phyloP scores from a whole-genome alignment of 1,140 invertebrate species.

The Coelopa frigida region DNA sequence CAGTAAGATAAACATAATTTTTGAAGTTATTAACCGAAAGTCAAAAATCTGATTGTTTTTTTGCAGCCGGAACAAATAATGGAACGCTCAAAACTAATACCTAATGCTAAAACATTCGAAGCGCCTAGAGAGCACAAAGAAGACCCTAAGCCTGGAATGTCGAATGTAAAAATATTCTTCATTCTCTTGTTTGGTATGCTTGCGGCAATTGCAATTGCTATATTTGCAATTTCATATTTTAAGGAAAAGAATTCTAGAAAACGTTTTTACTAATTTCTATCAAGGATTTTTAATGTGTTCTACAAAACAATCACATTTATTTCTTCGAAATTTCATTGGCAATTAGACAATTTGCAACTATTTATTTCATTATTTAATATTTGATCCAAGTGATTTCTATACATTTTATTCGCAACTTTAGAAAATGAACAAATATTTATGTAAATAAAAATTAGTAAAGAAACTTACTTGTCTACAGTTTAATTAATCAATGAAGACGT shows the following conservation, averaged over 20 bases:
- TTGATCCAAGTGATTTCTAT: no score
- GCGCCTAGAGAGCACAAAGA: slow-evolving; percentile 81
- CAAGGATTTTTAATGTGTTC: no score
- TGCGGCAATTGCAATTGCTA: slow-evolving; percentile 66
- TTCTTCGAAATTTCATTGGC: no score
- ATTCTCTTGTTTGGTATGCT: slow-evolving; percentile 73
- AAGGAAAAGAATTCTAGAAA: slow-evolving; percentile 72
- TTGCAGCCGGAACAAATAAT: slow-evolving; percentile 58
- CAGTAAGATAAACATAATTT: slow-evolving; percentile 48
- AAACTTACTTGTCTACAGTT: no score
- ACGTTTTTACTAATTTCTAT: slow-evolving; percentile 24
- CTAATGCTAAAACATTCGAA: slow-evolving; percentile 74
- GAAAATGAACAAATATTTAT: no score
- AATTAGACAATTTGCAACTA: no score
- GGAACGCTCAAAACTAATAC: slow-evolving; percentile 67
- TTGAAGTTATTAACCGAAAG: neutral
- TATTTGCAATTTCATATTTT: slow-evolving; percentile 85
- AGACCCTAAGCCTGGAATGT: slow-evolving; percentile 75
- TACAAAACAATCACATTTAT: no score
- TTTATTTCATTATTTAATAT: no score
- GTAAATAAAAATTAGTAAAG: no score
- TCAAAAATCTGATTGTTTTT: slow-evolving; percentile 6
- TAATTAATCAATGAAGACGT: no score
- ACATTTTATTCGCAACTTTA: no score
- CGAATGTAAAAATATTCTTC: slow-evolving; percentile 83